These are phyloP conservation scores for Sciurus carolinensis DNA, from an alignment of 2,797 vertebrate species.

Conservation along the genomic window DNA sequence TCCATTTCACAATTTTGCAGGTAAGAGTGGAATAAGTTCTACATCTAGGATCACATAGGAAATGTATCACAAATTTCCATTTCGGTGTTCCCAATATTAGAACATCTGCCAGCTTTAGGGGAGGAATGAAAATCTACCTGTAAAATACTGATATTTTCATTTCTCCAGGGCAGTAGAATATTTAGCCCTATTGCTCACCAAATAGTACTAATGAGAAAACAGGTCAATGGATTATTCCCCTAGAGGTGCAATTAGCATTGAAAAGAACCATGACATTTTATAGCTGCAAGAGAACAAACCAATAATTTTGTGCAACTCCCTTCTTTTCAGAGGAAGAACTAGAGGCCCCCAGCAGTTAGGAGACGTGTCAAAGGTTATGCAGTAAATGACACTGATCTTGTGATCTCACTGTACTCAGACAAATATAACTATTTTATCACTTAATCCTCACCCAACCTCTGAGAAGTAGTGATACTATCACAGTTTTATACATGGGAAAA, in stretches of 20 bases:
- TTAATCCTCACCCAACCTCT: neutral
- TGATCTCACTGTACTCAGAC: neutral
- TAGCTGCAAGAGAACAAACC: neutral
- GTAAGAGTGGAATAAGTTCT: neutral
- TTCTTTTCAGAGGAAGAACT: constrained; percentile 58
- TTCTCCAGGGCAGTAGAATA: neutral
- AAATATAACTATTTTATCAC: neutral
- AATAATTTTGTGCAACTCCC: neutral
- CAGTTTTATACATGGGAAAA: neutral
- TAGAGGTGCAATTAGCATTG: constrained; percentile 25
- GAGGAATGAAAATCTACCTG: neutral
- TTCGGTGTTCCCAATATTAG: neutral
- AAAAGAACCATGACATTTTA: constrained; percentile 56
- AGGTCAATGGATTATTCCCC: neutral
- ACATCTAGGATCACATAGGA: neutral
- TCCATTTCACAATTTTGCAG: neutral
- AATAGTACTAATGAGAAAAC: constrained; percentile 45
- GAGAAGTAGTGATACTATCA: neutral
- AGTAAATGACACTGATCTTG: neutral
- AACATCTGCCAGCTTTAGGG: neutral
- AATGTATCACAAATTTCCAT: neutral
- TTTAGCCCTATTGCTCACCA: neutral
- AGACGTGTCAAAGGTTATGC: neutral
- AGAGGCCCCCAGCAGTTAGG: neutral
- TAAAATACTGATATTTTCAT: constrained; percentile 3